Percentiles rank a stretch among this genome's conserved stretches.
phyloP scores from a whole-genome alignment of 2,113 vertebrate genomes.

The Sinocyclocheilus anophthalmus region DNA sequence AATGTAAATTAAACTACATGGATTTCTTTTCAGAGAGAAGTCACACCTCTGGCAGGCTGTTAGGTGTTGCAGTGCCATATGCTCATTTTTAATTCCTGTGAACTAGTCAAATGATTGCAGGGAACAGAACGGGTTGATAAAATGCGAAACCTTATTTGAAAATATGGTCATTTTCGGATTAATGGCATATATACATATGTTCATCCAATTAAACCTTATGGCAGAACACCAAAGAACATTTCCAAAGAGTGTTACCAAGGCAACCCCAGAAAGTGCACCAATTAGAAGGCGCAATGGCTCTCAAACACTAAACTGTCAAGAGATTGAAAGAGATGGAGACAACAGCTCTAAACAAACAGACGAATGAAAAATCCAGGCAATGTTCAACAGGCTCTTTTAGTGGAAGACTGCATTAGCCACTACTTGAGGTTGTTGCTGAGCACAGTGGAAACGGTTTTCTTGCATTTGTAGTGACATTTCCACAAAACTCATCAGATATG shows the following conservation, averaged over 20 bases:
- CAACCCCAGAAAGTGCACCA: constrained; percentile 59
- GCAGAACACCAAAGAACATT: constrained; percentile 45
- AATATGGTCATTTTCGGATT: constrained; percentile 11
- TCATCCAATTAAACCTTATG: constrained; percentile 39
- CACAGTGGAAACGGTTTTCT: constrained; percentile 18
- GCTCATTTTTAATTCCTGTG: background rate
- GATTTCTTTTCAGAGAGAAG: constrained; percentile 12
- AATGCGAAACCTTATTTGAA: background rate
- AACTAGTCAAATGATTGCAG: background rate
- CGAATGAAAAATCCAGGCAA: constrained; percentile 41
- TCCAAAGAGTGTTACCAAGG: constrained; percentile 62
- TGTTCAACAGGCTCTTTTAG: constrained; percentile 46
- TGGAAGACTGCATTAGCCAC: constrained; percentile 42
- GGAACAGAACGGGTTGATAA: background rate
- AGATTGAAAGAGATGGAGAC: constrained; percentile 45
- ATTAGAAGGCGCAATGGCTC: constrained; percentile 52
- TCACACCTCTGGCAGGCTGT: constrained; percentile 26
- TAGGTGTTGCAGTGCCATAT: background rate
- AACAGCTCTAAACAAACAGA: constrained; percentile 42
- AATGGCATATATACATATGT: constrained; percentile 34
- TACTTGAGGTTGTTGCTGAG: constrained; percentile 6
- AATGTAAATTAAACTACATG: background rate
- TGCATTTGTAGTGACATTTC: background rate
- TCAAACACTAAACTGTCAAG: constrained; percentile 51
- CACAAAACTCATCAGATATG: background rate